These are phyloP conservation scores for Axis porcinus DNA, from an alignment of 2,113 vertebrate genomes.

Conservation along the genomic window DNA sequence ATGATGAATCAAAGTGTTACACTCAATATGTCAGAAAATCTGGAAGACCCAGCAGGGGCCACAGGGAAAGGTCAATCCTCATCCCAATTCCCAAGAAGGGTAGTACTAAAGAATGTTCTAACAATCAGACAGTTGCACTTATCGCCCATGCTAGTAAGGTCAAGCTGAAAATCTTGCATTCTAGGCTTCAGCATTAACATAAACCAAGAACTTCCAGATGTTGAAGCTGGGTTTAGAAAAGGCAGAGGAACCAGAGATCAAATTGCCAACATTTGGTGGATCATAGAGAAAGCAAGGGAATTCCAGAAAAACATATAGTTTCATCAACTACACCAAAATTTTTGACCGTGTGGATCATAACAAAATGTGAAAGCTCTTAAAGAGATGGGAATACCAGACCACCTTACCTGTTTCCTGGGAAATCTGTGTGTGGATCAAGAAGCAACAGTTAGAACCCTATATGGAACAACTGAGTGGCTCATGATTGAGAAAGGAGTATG, in stretches of 20 bases:
- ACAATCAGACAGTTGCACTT: not conserved
- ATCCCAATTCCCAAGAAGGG: not conserved
- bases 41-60: not conserved
- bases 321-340: not conserved
- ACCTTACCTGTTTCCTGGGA: not conserved
- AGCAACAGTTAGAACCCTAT: not conserved
- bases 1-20: not conserved
- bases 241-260: not conserved
- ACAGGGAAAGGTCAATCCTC: not conserved
- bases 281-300: not conserved
- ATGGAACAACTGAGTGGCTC: not conserved
- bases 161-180: not conserved
- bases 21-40: not conserved
- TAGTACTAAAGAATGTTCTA: not conserved
- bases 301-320: not conserved
- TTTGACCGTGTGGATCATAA: not conserved
- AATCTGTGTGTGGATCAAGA: not conserved
- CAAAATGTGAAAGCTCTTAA: not conserved
- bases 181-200: not conserved
- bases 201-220: not conserved
- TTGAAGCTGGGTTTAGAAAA: not conserved
- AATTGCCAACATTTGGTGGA: not conserved
- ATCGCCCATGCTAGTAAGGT: not conserved
- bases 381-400: not conserved
- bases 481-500: not conserved